Base-by-base conservation (phyloP, 2,888 invertebrate species). In the Ectemnius continuus region DNA sequence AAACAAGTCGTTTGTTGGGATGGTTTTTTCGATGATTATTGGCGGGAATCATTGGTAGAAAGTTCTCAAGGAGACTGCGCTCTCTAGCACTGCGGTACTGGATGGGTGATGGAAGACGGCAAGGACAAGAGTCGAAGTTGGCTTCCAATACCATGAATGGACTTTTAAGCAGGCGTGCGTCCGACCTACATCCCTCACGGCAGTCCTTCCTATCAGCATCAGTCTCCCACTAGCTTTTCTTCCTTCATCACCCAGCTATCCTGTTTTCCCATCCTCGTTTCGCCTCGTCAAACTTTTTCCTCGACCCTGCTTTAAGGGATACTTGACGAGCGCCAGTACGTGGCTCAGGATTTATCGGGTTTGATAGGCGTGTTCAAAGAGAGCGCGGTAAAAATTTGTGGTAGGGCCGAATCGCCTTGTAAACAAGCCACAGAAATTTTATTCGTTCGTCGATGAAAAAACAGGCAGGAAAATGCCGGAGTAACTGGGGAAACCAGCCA, bases 131-230 rank as follows among this genome's bases (percentile, higher is more conserved):
- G 79, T 73, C 80, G 80, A 70, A 73, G 80, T 46, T 73, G 70
- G 81, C 85, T 84, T 89, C 87, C 88, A 90, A 89, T 90, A 89
- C 84, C 87, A 85, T 74, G 90, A 89, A 90, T 90, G 90, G 90
- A 90, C 90, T 90, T 90, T 89, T 88, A 90, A 90, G 89, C 85
- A 90, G 90, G 88, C 87, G 87, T 89, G 87, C 82, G 90, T 89
- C 90, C 70, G 61, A 28, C 62, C 69, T 67, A 62, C 63, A 48
- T 67, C 60, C 78, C 67, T 56, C 65, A 67, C 65, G 63, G 58
- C 56, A 60, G 52, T 26, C 59, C 18, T 58, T 63, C 73, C 78
- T 76, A 70, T 78, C 70, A 67, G 70, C 71, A 70, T 76, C 68
- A 48, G 69, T 79, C 70, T 75, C 65, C 8, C n/a, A 60, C 46